These are phyloP conservation scores for Zingel zingel DNA, from an alignment of 2,113 vertebrate species.

Conservation along the genomic window DNA sequence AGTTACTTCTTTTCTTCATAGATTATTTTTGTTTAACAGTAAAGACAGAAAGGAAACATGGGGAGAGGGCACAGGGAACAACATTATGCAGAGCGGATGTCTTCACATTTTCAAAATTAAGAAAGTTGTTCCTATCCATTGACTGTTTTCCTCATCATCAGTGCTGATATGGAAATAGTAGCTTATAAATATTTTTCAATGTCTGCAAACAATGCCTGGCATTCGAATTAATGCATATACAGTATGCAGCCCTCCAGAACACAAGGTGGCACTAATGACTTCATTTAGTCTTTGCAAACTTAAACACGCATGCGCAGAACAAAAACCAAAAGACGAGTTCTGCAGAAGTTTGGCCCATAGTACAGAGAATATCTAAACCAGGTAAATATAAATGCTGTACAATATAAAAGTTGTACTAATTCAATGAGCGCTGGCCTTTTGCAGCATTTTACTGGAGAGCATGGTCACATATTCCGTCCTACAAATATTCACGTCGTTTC, in stretches of 20 bases:
- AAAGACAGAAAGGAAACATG: not conserved
- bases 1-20: not conserved
- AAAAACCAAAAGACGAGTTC: not conserved
- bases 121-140: not conserved
- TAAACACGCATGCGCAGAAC: not conserved
- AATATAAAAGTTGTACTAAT: no score
- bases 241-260: conserved; percentile 14
- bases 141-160: not conserved
- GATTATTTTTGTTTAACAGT: not conserved
- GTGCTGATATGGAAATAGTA: not conserved
- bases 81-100: not conserved
- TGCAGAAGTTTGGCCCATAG: not conserved
- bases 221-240: not conserved
- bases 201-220: not conserved
- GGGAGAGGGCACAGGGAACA: not conserved
- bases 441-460: not conserved
- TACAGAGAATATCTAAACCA: not conserved
- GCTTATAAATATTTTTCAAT: not conserved
- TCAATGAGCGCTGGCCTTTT: not conserved
- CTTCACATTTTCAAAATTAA: not conserved
- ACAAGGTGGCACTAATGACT: conserved; percentile 14
- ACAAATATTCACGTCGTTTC: no score
- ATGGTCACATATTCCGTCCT: not conserved
- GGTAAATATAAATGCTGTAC: not conserved
- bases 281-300: not conserved